Conservation (phyloP, 2,888 invertebrate genomes). For the Meloe dianella region DNA sequence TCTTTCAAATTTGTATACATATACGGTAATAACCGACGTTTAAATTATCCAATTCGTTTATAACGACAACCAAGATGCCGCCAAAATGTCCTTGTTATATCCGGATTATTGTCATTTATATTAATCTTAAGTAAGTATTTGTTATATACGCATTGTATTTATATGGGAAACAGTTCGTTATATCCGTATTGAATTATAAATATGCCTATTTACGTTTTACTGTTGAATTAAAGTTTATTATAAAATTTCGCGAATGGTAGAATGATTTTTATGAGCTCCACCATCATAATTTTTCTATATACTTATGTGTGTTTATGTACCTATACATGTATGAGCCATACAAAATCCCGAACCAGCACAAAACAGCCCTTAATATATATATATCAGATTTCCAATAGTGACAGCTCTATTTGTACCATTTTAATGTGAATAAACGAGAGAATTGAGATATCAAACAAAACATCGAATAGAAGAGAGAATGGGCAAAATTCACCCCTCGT, state of each 20-base stretch:
- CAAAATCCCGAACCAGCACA: conserved; percentile 24
- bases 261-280: not conserved
- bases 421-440: conserved; percentile 41
- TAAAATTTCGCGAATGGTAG: not conserved
- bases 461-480: conserved; percentile 23
- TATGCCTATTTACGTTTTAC: no score
- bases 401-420: conserved; percentile 54
- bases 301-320: not conserved
- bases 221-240: no score
- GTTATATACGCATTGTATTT: no score
- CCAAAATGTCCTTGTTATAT: not conserved
- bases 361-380: conserved; percentile 48
- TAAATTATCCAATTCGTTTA: not conserved
- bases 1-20: no score
- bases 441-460: conserved; percentile 18
- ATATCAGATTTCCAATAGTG: conserved; percentile 54
- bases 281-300: no score
- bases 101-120: not conserved
- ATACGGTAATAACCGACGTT: no score
- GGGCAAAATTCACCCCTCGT: conserved; percentile 39
- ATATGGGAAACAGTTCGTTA: no score
- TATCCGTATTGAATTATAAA: no score
- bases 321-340: not conserved
- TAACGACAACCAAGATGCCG: not conserved
- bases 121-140: no score